A percentile compares a stretch with the other conserved stretches of the same genome.
Evolutionary conservation across 2,888 invertebrate genomes (phyloP).

Genomic region (Gastracanthus pulcherrimus): DNA sequence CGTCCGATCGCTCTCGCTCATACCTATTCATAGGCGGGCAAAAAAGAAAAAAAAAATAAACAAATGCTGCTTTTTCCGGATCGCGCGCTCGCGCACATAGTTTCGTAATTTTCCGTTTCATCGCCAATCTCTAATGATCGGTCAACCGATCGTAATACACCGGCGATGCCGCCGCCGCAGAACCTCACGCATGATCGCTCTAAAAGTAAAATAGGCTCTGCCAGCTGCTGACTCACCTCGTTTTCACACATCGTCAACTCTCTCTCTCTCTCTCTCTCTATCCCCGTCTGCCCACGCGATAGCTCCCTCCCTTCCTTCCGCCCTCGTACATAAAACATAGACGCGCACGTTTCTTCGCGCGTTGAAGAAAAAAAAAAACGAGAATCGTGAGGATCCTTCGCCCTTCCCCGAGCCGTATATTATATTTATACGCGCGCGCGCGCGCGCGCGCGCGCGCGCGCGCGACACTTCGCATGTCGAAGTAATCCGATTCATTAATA

Average conservation of each 20-base stretch:
- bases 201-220: constrained; percentile 19
- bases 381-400: constrained; percentile 8
- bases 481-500: constrained; percentile 44
- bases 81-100: neutral
- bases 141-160: constrained; percentile 26
- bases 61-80: neutral
- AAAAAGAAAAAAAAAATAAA: too few relatives aligned
- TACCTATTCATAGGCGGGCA: too few relatives aligned
- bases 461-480: constrained; percentile 7
- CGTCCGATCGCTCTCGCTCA: too few relatives aligned
- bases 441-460: too few relatives aligned
- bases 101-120: constrained; percentile 43
- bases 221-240: constrained; percentile 32
- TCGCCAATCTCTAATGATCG: constrained; percentile 31
- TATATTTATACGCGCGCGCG: constrained; percentile 44
- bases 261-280: too few relatives aligned
- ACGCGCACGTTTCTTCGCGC: constrained; percentile 7
- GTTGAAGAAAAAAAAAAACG: constrained; percentile 15
- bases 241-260: constrained; percentile 34
- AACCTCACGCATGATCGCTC: constrained; percentile 19
- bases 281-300: constrained; percentile 19
- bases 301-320: neutral
- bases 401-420: neutral
- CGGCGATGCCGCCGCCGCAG: neutral
- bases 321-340: constrained; percentile 29